These are phyloP conservation scores for Bombus sylvicola DNA, from an alignment of 1,140 invertebrate genomes.

Conservation along the genomic window DNA sequence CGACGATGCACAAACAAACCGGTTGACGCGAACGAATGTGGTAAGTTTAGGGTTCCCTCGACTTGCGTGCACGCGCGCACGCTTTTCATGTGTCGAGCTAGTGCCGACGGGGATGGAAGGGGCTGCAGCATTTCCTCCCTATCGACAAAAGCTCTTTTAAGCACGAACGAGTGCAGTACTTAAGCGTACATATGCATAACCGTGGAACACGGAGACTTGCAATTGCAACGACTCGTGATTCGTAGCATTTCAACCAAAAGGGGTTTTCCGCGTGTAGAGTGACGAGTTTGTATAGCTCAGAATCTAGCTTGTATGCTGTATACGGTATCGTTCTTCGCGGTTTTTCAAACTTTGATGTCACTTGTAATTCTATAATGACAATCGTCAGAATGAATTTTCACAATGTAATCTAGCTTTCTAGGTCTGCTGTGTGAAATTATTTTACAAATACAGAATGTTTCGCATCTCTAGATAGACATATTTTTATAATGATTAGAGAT, in stretches of 20 bases:
- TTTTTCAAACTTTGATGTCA: background rate
- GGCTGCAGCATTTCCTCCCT: slow-evolving; percentile 35
- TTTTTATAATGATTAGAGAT: background rate
- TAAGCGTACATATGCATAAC: slow-evolving; percentile 41
- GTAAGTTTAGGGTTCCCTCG: slow-evolving; percentile 27
- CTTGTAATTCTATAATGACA: background rate
- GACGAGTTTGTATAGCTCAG: slow-evolving; percentile 29
- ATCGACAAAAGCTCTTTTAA: slow-evolving; percentile 64
- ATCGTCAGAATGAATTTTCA: background rate
- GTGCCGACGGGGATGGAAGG: background rate
- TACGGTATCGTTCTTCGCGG: background rate
- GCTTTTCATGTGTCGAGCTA: slow-evolving; percentile 40
- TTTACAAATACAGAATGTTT: background rate
- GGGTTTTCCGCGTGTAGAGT: background rate
- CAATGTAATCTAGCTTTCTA: background rate
- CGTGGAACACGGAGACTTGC: slow-evolving; percentile 18
- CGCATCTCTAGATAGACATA: background rate
- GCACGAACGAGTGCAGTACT: slow-evolving; percentile 50
- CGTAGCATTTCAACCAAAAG: slow-evolving; percentile 19
- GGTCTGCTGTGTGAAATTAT: background rate
- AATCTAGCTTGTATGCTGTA: background rate
- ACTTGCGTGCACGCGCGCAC: slow-evolving; percentile 16
- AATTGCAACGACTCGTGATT: slow-evolving; percentile 37
- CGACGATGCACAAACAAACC: slow-evolving; percentile 17
- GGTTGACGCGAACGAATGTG: slow-evolving; percentile 16